Evolutionary conservation across 2,797 vertebrate species (phyloP).

Genomic region (Lophius americanus): DNA sequence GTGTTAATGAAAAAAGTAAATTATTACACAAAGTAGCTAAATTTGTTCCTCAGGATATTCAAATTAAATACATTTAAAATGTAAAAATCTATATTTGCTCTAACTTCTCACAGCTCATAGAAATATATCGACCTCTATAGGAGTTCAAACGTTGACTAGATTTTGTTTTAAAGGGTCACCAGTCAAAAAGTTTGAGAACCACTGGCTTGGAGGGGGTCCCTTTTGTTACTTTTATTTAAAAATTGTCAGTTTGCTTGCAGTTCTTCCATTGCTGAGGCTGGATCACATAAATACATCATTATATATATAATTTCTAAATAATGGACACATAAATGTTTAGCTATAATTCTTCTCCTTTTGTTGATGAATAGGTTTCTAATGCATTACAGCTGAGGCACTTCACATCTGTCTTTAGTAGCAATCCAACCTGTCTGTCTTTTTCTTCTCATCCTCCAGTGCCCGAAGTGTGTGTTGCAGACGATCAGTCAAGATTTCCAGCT

Average conservation of each 20-base stretch:
- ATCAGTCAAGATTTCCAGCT: conserved; percentile 97
- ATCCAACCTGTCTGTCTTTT: conserved; percentile 96
- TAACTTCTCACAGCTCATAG: background rate
- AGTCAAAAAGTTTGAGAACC: background rate
- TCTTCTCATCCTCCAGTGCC: conserved; percentile 97
- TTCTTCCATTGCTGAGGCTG: background rate
- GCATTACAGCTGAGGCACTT: no score
- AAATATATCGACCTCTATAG: no score
- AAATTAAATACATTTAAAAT: background rate
- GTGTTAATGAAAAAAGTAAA: background rate
- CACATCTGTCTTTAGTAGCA: background rate
- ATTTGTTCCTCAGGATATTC: background rate
- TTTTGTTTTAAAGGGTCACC: background rate
- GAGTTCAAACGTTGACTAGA: no score
- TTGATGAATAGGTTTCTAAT: no score
- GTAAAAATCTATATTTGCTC: background rate
- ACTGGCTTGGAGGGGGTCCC: no score
- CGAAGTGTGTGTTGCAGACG: conserved; percentile 96
- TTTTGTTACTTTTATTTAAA: background rate
- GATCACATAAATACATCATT: no score
- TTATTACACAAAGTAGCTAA: background rate
- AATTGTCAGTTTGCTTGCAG: background rate
- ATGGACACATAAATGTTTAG: background rate
- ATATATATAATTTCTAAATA: no score
- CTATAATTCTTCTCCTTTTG: background rate